Evolutionary conservation across 2,888 invertebrate species (phyloP).

Genomic region (Elegia similella): DNA sequence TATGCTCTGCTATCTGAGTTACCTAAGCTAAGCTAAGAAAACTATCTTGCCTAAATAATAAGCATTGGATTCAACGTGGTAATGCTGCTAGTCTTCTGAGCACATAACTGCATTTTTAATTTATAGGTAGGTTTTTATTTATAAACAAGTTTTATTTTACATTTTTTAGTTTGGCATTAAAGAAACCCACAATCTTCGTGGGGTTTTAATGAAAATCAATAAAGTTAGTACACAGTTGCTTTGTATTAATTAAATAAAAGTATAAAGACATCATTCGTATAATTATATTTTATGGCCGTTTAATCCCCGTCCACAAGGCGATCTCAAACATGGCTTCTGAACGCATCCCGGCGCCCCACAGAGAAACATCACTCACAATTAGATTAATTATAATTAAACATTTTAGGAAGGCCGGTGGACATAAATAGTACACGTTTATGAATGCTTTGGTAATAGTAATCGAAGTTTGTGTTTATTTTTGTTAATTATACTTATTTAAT

Average conservation of each 20-base stretch:
- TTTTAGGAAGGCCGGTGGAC: slow-evolving; percentile 40
- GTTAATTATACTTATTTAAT: not conserved
- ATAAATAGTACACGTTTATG: slow-evolving; percentile 31
- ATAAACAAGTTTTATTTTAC: too few relatives aligned
- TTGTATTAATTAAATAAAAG: slow-evolving; percentile 31
- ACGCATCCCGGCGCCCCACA: slow-evolving; percentile 36
- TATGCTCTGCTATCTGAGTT: too few relatives aligned
- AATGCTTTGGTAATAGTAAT: not conserved
- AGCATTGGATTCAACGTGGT: too few relatives aligned
- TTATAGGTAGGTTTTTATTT: too few relatives aligned
- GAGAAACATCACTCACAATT: slow-evolving; percentile 29
- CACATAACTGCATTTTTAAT: too few relatives aligned
- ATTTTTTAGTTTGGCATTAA: too few relatives aligned
- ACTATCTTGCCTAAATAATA: too few relatives aligned
- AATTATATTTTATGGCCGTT: slow-evolving; percentile 42
- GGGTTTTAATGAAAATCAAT: too few relatives aligned
- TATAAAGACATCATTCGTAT: slow-evolving; percentile 13
- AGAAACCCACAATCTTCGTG: too few relatives aligned
- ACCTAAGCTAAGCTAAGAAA: too few relatives aligned
- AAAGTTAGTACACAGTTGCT: slow-evolving; percentile 3
- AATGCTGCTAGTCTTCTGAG: too few relatives aligned
- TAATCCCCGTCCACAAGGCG: slow-evolving; percentile 51
- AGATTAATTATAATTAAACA: slow-evolving; percentile 36
- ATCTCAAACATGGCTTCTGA: slow-evolving; percentile 55
- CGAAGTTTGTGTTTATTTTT: not conserved